phyloP scores from a whole-genome alignment of 2,888 invertebrate genomes.

The Malacosoma neustria region DNA sequence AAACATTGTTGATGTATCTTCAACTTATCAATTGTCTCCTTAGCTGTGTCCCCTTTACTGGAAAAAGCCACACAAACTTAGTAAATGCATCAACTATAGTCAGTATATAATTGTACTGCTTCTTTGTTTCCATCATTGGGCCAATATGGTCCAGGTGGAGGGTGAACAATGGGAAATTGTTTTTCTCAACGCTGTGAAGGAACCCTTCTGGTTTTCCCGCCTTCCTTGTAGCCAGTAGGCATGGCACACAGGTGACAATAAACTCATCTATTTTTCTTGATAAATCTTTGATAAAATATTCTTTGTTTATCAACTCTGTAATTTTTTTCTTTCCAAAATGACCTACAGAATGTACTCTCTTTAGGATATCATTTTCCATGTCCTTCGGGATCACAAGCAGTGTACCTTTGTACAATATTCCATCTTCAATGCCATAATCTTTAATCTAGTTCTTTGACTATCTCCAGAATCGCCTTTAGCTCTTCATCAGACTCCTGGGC shows the following conservation, averaged over 20 bases:
- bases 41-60: slow-evolving; percentile 8
- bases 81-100: slow-evolving; percentile 11
- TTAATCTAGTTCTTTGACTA: too few relatives aligned
- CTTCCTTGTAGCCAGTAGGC: slow-evolving; percentile 16
- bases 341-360: too few relatives aligned
- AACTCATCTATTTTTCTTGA: slow-evolving; percentile 11
- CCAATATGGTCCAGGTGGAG: too few relatives aligned
- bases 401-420: too few relatives aligned
- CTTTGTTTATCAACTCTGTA: slow-evolving; percentile 17
- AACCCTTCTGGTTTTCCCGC: slow-evolving; percentile 20
- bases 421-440: too few relatives aligned
- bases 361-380: too few relatives aligned
- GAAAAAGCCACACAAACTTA: slow-evolving; percentile 17
- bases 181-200: slow-evolving; percentile 12
- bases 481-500: neutral
- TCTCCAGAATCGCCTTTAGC: too few relatives aligned
- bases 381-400: too few relatives aligned
- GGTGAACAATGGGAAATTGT: slow-evolving; percentile 10
- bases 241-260: slow-evolving; percentile 14
- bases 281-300: slow-evolving; percentile 21
- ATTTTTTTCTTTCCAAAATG: slow-evolving; percentile 15
- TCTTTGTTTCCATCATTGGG: slow-evolving; percentile 10
- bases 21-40: too few relatives aligned
- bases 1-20: too few relatives aligned
- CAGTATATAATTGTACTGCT: slow-evolving; percentile 14